Percentiles rank a stretch among this genome's conserved stretches.
These are phyloP conservation scores for Halictus ligatus DNA, from an alignment of 2,888 invertebrate genomes.

Conservation along the genomic window DNA sequence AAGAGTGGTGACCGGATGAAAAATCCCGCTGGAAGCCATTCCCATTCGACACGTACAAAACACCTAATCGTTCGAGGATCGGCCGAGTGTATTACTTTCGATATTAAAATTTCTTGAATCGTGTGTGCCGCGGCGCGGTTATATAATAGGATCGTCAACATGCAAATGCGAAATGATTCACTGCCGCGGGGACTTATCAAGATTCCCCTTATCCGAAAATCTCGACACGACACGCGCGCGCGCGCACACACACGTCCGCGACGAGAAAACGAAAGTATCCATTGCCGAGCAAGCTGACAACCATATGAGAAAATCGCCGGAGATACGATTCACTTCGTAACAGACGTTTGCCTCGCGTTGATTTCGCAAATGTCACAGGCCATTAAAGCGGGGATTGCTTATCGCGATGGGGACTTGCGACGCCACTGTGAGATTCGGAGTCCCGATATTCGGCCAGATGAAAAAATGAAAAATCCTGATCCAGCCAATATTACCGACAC, in stretches of 20 bases:
- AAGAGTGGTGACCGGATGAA: neutral
- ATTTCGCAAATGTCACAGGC: constrained; percentile 57
- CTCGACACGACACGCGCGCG: constrained; percentile 28
- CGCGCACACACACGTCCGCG: constrained; percentile 13
- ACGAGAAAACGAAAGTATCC: constrained; percentile 52
- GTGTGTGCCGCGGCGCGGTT: neutral
- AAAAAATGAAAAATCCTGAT: constrained; percentile 22
- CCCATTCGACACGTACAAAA: neutral
- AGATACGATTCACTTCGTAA: constrained; percentile 44
- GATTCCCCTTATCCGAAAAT: constrained; percentile 56
- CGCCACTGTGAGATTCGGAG: constrained; percentile 6
- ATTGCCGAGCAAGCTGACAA: constrained; percentile 46
- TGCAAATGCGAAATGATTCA: constrained; percentile 33
- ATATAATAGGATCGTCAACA: constrained; percentile 2
- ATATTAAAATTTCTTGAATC: constrained; percentile 1
- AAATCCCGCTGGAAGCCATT: neutral
- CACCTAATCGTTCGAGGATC: neutral
- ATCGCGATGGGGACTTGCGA: constrained; percentile 22
- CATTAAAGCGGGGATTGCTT: constrained; percentile 48
- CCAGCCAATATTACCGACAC: no score
- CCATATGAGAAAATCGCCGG: constrained; percentile 49
- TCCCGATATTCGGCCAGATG: constrained; percentile 14
- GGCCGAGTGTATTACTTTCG: constrained; percentile 1
- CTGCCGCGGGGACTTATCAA: constrained; percentile 26
- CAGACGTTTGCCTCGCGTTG: constrained; percentile 36